phyloP scores from a whole-genome alignment of 2,113 vertebrate genomes.

The Melanerpes aurifrons region DNA sequence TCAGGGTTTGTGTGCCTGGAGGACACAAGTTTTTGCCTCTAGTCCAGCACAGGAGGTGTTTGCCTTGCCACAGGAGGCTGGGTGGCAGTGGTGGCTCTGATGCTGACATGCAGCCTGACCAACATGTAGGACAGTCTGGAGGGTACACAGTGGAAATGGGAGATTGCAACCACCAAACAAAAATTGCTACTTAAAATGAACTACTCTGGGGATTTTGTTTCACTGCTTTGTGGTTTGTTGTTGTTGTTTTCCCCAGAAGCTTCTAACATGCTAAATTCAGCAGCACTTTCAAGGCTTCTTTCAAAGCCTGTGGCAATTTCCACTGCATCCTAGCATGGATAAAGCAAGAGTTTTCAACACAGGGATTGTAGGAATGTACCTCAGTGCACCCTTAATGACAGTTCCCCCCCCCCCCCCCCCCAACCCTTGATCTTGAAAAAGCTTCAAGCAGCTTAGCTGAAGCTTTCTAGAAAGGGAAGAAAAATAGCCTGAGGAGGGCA shows the following conservation, averaged over 20 bases:
- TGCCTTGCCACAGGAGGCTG: not conserved
- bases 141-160: not conserved
- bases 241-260: not conserved
- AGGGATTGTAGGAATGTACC: not conserved
- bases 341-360: not conserved
- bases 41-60: not conserved
- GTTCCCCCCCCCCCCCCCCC: accelerated
- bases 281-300: not conserved
- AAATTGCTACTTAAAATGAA: not conserved
- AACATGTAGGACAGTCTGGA: not conserved
- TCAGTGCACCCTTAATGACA: not conserved
- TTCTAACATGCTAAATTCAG: not conserved
- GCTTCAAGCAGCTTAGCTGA: not conserved
- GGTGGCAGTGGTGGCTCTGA: not conserved
- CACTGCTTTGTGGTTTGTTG: not conserved
- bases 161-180: not conserved
- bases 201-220: not conserved
- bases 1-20: not conserved
- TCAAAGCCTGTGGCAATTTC: not conserved
- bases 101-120: not conserved
- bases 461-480: not conserved
- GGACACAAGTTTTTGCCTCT: not conserved
- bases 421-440: not conserved
- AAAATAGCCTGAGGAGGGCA: not conserved
- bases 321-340: not conserved